Base-by-base conservation (phyloP, 2,113 vertebrate genomes). In the Nothobranchius furzeri region DNA sequence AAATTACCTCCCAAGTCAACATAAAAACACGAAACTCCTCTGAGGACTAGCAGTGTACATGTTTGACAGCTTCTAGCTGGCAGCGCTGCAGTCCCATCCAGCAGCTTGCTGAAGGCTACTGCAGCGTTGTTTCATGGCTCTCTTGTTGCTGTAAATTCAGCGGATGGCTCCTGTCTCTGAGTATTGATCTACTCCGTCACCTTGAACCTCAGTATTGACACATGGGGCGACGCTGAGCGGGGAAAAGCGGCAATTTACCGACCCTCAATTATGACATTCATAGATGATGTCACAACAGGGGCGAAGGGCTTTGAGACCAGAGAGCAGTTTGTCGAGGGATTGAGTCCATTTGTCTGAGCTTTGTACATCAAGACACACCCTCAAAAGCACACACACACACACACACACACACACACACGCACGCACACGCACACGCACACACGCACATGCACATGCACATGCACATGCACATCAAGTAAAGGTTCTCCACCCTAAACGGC, bases 181-280 rank as follows among this genome's bases (percentile, higher is more conserved):
- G 94, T 98, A 99, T 99, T 93, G 97, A 98, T 98, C 96, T 92
- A 73, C 90, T 85, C 86, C 94, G 96, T 99, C 96, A 98, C 96
- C 97, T 99, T 98, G 96, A 99, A 98, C 96, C 96, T 96, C 93
- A 91, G 96, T 98, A 98, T 98, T 97, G 97, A 99, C 96, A 97
- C 96, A 96, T 96, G 94, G 96, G 95, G 95, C 92, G 93, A 92
- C 91, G 88, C 93, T 79, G 84, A 87, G 87, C 78, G 59, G 82
- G 69, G 75, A 76, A 71, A 66, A 83, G 86, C 68, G 54, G 95
- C 96, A 92, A 97, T 96, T 96, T 96, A 96, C 95, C 87, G 94
- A 93, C 92, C 94, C 95, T 96, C 96, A 97, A 98, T 98, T 96
- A 97, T 96, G 95, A 94, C 95, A 96, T 96, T 96, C 95, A 96